These are phyloP conservation scores for Eupithecia insigniata DNA, from an alignment of 2,888 invertebrate species.

Conservation along the genomic window DNA sequence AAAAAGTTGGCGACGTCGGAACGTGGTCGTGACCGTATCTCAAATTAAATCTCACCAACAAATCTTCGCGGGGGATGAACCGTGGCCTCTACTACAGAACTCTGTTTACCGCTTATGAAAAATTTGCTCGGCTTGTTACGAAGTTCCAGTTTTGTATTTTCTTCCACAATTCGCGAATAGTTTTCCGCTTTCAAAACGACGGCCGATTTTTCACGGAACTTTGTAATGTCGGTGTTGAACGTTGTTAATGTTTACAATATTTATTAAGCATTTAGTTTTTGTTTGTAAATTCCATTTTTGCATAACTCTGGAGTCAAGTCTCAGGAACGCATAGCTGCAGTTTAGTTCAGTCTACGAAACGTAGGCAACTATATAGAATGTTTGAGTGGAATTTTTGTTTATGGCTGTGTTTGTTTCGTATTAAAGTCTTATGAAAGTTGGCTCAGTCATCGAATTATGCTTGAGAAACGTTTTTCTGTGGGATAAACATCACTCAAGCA, in stretches of 20 bases:
- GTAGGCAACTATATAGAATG: too few species aligned
- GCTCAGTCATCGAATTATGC: too few species aligned
- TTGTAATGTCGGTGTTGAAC: conserved; percentile 8
- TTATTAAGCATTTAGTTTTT: background rate
- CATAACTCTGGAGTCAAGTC: background rate
- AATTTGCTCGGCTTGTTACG: conserved; percentile 21
- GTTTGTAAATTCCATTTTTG: background rate
- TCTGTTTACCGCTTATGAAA: conserved; percentile 28
- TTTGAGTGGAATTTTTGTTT: background rate
- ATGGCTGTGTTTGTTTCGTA: background rate
- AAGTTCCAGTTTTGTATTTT: conserved; percentile 21
- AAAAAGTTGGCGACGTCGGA: conserved; percentile 73
- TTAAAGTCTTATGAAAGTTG: too few species aligned
- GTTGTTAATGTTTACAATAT: conserved; percentile 5
- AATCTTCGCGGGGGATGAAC: conserved; percentile 77
- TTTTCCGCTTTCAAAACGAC: conserved; percentile 12
- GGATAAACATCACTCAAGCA: too few species aligned
- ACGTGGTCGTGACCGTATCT: conserved; percentile 78
- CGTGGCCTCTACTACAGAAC: conserved; percentile 58
- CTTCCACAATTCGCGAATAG: conserved; percentile 16
- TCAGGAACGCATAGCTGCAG: background rate
- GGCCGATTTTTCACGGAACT: conserved; percentile 6
- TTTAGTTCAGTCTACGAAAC: too few species aligned
- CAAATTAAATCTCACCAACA: conserved; percentile 82
- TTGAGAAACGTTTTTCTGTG: too few species aligned